Percentiles rank a stretch among this genome's conserved stretches.
phyloP scores from a whole-genome alignment of 2,797 vertebrate genomes.

The Enteromius thamalakanensis region DNA sequence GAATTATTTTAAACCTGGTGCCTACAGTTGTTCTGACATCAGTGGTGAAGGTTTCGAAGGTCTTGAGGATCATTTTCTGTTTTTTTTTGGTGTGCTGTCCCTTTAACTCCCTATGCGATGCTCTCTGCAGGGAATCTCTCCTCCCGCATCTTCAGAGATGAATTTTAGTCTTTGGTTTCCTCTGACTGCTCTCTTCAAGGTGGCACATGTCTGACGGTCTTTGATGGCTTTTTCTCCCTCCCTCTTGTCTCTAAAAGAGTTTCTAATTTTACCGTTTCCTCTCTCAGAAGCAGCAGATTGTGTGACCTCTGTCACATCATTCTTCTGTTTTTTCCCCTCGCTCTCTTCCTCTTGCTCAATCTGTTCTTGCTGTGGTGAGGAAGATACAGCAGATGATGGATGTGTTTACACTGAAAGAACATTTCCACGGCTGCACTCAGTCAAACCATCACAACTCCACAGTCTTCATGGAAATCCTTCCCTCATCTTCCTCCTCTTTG shows the following conservation, averaged over 20 bases:
- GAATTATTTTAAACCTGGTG: background rate
- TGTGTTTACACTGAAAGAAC: constrained; percentile 38
- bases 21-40: no score
- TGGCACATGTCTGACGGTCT: constrained; percentile 33
- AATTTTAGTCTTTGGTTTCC: background rate
- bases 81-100: background rate
- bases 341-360: constrained; percentile 47
- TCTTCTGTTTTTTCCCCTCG: constrained; percentile 40
- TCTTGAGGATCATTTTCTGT: background rate
- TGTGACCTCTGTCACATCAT: constrained; percentile 46
- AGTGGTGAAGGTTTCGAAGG: background rate
- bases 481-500: background rate
- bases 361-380: constrained; percentile 41
- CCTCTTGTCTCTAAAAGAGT: constrained; percentile 30
- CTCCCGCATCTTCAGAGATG: background rate
- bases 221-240: constrained; percentile 38
- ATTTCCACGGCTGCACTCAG: constrained; percentile 26
- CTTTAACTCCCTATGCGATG: background rate
- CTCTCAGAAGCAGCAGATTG: constrained; percentile 47
- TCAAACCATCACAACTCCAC: constrained; percentile 16
- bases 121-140: constrained; percentile 9
- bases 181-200: constrained; percentile 20
- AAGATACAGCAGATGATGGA: constrained; percentile 43
- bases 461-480: constrained; percentile 3
- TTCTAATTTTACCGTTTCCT: constrained; percentile 36